Evolutionary conservation across 2,113 vertebrate species (phyloP), one percentile per base, ranked within the genome.

Genomic region (Maccullochella peelii): DNA sequence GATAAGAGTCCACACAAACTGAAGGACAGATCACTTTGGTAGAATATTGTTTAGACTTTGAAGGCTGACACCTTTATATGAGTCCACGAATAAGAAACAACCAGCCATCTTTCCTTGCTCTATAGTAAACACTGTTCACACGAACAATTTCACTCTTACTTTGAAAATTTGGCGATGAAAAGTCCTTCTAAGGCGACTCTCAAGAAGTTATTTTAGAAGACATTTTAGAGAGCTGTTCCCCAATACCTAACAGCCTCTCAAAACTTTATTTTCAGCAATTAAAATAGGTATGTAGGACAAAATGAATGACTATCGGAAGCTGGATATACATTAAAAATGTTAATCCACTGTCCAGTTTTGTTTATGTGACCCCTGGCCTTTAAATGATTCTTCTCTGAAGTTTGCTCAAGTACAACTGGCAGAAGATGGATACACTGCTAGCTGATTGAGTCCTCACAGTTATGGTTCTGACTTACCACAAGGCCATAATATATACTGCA

Each of bases 71-170:
- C 15, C 1, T 63, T 47, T 27, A n/a, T 47, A 50, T 73, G 66
- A 81, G 40, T 54, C 30, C 69, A 83, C 80, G 72, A 87, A 77
- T 38, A 75, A 42, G 42, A 69, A 71, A 62, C 30, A 73, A 47
- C 63, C 14, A 3, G 15, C 21, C 15, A 16, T 15, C 8, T n/a
- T 30, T 30, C 67, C 16, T 58, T 54, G 23, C 27, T 62, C n/a
- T 27, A 20, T 16, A 27, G 49, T 36, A 44, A 63, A 75, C 14
- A 15, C 15, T 21, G 21, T 65, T 52, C 14, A 30, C 11, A 8
- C 36, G 36, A 47, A 57, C 25, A 38, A 73, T 38, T 30, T 69
- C 30, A 38, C 18, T 33, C 6, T 62, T 36, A 27, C 33, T 40
- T 25, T 55, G 1, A 40, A 72, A 38, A 40, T 42, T 1, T 71